phyloP scores from a whole-genome alignment of 30 jellyfish, hydroid and myxozoan genomes.

The Phacellophora camtschatica region DNA sequence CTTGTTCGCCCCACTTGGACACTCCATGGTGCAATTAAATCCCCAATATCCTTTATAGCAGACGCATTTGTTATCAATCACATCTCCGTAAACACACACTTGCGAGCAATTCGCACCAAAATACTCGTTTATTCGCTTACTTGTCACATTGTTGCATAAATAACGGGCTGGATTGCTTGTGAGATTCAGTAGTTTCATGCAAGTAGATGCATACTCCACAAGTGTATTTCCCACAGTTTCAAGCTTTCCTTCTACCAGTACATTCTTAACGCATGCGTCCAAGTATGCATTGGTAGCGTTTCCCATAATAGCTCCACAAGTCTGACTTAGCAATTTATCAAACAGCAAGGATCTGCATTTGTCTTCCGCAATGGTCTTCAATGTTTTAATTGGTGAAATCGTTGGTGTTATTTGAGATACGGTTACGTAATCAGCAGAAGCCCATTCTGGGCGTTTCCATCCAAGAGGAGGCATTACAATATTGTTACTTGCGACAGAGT shows the following conservation, averaged over 20 bases:
- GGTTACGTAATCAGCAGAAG: conserved; percentile 8
- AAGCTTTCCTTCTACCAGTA: not conserved
- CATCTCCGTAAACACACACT: conserved; percentile 45
- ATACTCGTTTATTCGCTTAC: not conserved
- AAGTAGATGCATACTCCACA: conserved; percentile 21
- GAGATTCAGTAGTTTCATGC: conserved; percentile 1
- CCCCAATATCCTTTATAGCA: conserved; percentile 70
- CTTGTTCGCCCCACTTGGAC: conserved; percentile 59
- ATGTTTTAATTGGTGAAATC: not conserved
- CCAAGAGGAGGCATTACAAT: conserved; percentile 52
- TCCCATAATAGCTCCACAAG: not conserved
- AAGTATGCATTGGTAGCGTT: conserved; percentile 10
- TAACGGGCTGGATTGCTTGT: conserved; percentile 22
- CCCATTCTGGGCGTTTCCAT: conserved; percentile 48
- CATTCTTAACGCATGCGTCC: conserved; percentile 46
- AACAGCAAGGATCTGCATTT: conserved; percentile 27
- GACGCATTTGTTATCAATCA: conserved; percentile 8
- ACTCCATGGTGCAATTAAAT: conserved; percentile 24
- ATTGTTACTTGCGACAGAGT: conserved; percentile 20
- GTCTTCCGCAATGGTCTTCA: conserved; percentile 2
- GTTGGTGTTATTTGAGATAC: not conserved
- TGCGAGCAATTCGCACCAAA: conserved; percentile 48
- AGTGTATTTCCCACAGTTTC: conserved; percentile 20
- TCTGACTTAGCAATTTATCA: not conserved
- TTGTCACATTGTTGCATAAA: not conserved